Percentiles rank a stretch among this genome's conserved stretches.
Evolutionary conservation across 2,113 vertebrate genomes (phyloP).

Genomic region (Forbesichthys papilliferus): DNA sequence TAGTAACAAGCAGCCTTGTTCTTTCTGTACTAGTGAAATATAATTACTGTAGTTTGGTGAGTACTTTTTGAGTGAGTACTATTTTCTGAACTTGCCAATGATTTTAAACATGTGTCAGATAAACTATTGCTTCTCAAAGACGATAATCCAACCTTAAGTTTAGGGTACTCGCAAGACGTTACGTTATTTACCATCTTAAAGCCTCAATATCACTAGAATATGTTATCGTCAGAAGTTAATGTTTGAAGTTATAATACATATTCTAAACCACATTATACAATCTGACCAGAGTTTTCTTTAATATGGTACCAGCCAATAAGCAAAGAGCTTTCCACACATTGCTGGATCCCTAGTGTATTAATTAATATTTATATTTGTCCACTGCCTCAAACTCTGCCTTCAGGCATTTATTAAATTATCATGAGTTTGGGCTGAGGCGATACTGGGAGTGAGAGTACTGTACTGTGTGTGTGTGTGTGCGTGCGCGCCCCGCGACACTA

Average conservation of each 20-base stretch:
- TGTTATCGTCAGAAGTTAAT: conserved; percentile 63
- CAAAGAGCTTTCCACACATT: conserved; percentile 66
- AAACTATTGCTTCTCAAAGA: conserved; percentile 19
- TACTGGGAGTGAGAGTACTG: conserved; percentile 47
- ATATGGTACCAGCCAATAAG: conserved; percentile 70
- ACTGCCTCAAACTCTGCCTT: conserved; percentile 81
- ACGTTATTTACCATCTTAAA: conserved; percentile 44
- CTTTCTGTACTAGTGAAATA: not conserved
- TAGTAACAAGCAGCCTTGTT: not conserved
- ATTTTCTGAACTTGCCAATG: conserved; percentile 12
- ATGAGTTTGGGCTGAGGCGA: conserved; percentile 71
- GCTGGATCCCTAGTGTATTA: conserved; percentile 76
- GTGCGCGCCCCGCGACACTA: conserved; percentile 30
- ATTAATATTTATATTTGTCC: conserved; percentile 84
- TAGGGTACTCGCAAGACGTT: conserved; percentile 30
- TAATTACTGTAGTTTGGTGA: not conserved
- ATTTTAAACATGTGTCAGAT: conserved; percentile 8
- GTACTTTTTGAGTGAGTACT: not conserved
- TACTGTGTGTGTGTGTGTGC: conserved; percentile 17
- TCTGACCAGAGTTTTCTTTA: conserved; percentile 69
- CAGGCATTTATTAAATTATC: conserved; percentile 80
- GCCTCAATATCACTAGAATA: conserved; percentile 51
- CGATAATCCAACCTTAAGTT: conserved; percentile 17
- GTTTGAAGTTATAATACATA: conserved; percentile 75
- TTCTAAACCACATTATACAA: conserved; percentile 70